phyloP scores from a whole-genome alignment of 2,888 invertebrate species.

The Syritta pipiens region DNA sequence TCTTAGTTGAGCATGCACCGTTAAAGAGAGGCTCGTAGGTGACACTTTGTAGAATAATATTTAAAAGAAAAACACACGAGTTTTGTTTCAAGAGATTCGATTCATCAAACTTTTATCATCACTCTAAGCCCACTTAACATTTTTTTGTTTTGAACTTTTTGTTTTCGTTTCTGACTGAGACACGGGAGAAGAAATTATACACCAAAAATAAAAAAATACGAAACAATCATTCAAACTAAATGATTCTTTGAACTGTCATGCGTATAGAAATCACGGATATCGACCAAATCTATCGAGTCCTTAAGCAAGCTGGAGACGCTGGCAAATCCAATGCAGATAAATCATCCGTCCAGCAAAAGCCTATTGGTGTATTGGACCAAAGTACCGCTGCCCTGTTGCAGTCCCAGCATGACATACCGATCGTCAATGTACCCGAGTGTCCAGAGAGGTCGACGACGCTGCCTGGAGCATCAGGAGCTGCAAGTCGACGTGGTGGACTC shows the following conservation, averaged over 20 bases:
- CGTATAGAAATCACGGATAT: conserved; percentile 82
- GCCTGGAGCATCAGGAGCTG: conserved; percentile 34
- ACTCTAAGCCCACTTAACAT: conserved; percentile 37
- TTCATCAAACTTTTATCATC: background rate
- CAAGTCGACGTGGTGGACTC: conserved; percentile 63
- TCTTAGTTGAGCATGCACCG: conserved; percentile 70
- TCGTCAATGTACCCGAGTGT: conserved; percentile 77
- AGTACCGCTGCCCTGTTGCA: conserved; percentile 58
- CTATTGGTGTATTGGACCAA: conserved; percentile 63
- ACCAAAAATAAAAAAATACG: conserved; percentile 43
- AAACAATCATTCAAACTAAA: conserved; percentile 51
- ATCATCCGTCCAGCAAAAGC: conserved; percentile 74
- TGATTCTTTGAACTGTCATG: conserved; percentile 38
- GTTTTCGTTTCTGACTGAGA: too few relatives aligned
- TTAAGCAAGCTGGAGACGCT: conserved; percentile 93
- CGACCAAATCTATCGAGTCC: conserved; percentile 96
- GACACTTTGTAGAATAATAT: conserved; percentile 26
- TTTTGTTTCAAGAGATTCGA: conserved; percentile 33
- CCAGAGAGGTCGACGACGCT: conserved; percentile 72
- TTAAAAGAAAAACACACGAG: conserved; percentile 34
- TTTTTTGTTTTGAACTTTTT: background rate
- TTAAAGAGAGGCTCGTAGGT: conserved; percentile 50
- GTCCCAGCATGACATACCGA: conserved; percentile 76
- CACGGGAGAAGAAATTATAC: too few relatives aligned
- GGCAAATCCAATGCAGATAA: conserved; percentile 73